phyloP scores from a whole-genome alignment of 2,888 invertebrate species.

The Eueremaeus valkanovi region DNA sequence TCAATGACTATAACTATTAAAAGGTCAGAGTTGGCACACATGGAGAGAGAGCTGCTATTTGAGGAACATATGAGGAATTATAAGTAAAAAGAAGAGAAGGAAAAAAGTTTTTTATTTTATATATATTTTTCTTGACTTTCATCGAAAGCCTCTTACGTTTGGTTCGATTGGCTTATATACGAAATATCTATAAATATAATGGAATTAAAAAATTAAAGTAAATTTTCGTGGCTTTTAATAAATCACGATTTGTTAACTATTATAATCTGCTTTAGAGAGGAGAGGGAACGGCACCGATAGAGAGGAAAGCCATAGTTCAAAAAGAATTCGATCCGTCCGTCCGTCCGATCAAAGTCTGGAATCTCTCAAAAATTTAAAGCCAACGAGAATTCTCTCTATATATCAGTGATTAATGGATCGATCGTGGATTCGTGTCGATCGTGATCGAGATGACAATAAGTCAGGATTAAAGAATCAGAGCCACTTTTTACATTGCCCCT shows the following conservation, averaged over 20 bases:
- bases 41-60: not conserved
- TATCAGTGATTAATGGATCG: constrained; percentile 29
- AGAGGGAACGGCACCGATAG: not conserved
- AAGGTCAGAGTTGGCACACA: constrained; percentile 1
- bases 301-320: not conserved
- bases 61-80: too few relatives aligned
- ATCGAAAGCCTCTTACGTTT: not conserved
- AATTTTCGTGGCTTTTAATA: constrained; percentile 36
- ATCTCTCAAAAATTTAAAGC: constrained; percentile 12
- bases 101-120: not conserved
- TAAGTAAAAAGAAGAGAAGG: not conserved
- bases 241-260: constrained; percentile 33
- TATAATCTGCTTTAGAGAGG: constrained; percentile 10
- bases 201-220: constrained; percentile 35
- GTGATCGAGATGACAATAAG: constrained; percentile 29
- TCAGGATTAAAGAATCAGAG: too few relatives aligned
- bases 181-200: constrained; percentile 27
- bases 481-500: too few relatives aligned
- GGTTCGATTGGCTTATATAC: not conserved
- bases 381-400: not conserved
- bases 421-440: constrained; percentile 32
- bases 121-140: not conserved
- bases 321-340: constrained; percentile 18
- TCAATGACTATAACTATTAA: constrained; percentile 25
- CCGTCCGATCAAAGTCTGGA: constrained; percentile 16